A percentile compares a stretch with the other conserved stretches of the same genome.
phyloP scores from a whole-genome alignment of 2,113 vertebrate genomes.

The Potamarius usumacintae region DNA sequence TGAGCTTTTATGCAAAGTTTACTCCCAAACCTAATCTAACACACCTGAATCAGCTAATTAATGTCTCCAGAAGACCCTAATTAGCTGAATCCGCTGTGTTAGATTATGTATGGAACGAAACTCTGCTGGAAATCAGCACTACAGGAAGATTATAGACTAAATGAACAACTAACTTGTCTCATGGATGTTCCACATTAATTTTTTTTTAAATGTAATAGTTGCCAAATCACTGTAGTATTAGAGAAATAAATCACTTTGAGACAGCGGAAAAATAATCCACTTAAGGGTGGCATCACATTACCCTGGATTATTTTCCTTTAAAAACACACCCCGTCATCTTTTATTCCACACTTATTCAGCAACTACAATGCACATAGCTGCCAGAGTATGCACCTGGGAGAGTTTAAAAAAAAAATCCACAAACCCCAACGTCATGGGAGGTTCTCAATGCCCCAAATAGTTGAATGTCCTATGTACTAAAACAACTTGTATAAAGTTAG shows the following conservation, averaged over 20 bases:
- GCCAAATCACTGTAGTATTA: not conserved
- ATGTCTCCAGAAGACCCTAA: not conserved
- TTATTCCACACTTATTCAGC: not conserved
- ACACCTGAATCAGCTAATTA: constrained; percentile 27
- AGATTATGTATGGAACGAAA: constrained; percentile 17
- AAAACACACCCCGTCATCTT: not conserved
- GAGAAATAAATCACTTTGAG: not conserved
- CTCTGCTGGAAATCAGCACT: constrained; percentile 6
- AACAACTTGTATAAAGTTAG: not conserved
- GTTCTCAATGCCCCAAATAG: not conserved
- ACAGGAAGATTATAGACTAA: not conserved
- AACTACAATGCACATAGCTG: not conserved
- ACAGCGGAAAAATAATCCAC: not conserved
- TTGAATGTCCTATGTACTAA: not conserved
- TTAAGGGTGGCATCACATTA: not conserved
- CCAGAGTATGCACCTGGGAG: not conserved
- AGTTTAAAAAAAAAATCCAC: not conserved
- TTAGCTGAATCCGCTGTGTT: constrained; percentile 14
- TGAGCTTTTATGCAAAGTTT: constrained; percentile 13
- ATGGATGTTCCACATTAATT: too few species aligned
- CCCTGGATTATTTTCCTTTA: not conserved
- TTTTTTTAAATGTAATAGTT: not conserved
- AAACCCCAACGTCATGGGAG: not conserved
- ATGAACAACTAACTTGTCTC: not conserved
- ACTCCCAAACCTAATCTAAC: constrained; percentile 19